Conservation (phyloP, 2,113 vertebrate species). For the Osmerus eperlanus region DNA sequence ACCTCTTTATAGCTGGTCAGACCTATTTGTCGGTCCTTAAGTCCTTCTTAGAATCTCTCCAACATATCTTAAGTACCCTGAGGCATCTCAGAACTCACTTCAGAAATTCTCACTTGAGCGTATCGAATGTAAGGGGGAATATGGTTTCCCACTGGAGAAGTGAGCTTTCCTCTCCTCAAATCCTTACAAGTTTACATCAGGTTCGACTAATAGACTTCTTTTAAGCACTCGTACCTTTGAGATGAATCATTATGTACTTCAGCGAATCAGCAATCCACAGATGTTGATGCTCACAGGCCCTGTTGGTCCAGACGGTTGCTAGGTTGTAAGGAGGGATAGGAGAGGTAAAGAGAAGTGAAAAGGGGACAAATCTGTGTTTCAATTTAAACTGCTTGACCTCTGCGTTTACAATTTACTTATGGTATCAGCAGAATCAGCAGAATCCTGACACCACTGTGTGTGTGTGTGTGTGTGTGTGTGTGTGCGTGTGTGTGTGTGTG, state of each 20-base stretch:
- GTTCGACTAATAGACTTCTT: constrained; percentile 55
- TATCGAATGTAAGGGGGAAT: constrained; percentile 63
- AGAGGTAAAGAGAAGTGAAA: constrained; percentile 35
- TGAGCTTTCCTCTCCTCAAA: constrained; percentile 55
- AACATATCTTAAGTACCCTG: constrained; percentile 71
- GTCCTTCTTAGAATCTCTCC: constrained; percentile 68
- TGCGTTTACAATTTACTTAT: constrained; percentile 34
- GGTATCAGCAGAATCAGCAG: constrained; percentile 61
- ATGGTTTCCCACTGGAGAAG: constrained; percentile 41
- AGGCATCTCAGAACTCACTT: constrained; percentile 47
- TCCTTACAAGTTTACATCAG: constrained; percentile 58
- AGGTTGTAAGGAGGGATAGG: constrained; percentile 21
- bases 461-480: constrained; percentile 23
- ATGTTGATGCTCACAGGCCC: constrained; percentile 43
- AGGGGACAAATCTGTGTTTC: constrained; percentile 33
- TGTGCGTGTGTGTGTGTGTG: constrained; percentile 25
- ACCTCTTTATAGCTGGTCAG: constrained; percentile 61
- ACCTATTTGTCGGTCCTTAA: constrained; percentile 68
- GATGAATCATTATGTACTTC: constrained; percentile 59
- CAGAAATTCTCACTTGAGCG: constrained; percentile 61
- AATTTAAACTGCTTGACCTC: constrained; percentile 58
- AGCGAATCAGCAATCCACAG: constrained; percentile 57
- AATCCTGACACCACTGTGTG: constrained; percentile 30
- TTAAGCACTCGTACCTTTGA: constrained; percentile 38
- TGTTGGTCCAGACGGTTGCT: constrained; percentile 35